A percentile compares a stretch with the other conserved stretches of the same genome.
These are phyloP conservation scores for Hippopotamus amphibius DNA, from an alignment of 2,113 vertebrate species.

Conservation along the genomic window DNA sequence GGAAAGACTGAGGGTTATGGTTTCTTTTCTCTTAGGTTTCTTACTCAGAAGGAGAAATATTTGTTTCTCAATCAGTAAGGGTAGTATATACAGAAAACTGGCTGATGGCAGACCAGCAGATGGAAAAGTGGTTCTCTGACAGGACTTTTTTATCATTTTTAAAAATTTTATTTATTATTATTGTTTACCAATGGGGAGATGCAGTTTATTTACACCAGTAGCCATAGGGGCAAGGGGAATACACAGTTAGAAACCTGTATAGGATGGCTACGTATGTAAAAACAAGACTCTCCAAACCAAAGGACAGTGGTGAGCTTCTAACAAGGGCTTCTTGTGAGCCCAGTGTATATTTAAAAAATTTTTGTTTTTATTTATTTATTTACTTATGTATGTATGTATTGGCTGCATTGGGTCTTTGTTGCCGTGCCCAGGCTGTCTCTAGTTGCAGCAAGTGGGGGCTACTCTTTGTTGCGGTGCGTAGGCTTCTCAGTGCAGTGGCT, in stretches of 20 bases:
- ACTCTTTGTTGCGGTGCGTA: too few relatives aligned
- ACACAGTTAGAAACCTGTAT: slow-evolving; percentile 84
- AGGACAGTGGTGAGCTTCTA: slow-evolving; percentile 72
- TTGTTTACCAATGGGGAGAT: slow-evolving; percentile 78
- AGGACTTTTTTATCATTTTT: background rate
- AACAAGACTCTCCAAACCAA: slow-evolving; percentile 82
- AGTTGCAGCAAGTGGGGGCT: too few relatives aligned
- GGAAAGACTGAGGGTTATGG: background rate
- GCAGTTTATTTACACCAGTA: slow-evolving; percentile 88
- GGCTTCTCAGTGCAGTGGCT: too few relatives aligned
- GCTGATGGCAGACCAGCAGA: background rate
- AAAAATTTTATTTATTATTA: slow-evolving; percentile 69
- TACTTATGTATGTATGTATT: too few relatives aligned
- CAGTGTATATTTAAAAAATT: background rate
- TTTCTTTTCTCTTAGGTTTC: background rate
- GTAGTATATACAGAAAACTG: background rate
- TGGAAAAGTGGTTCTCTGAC: background rate
- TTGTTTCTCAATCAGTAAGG: background rate
- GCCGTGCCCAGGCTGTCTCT: too few relatives aligned
- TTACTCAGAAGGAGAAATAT: background rate
- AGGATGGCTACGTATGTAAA: slow-evolving; percentile 81
- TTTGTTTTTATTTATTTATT: too few relatives aligned
- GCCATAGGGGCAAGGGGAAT: slow-evolving; percentile 81
- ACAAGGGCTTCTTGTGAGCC: background rate
- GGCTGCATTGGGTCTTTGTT: too few relatives aligned